phyloP scores from a whole-genome alignment of 2,797 vertebrate species.

The Acanthurus tractus region DNA sequence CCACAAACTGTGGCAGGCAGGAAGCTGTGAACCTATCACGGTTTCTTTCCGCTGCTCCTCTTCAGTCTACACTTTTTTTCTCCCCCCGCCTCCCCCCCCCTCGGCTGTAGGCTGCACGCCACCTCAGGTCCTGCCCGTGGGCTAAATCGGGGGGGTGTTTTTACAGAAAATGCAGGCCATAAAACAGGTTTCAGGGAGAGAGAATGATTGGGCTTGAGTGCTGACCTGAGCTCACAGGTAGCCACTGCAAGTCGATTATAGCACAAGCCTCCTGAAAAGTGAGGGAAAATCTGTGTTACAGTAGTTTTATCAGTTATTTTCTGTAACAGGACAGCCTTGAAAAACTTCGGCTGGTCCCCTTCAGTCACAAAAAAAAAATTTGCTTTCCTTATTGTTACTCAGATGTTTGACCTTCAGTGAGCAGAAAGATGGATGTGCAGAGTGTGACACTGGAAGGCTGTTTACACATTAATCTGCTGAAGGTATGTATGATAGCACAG shows the following conservation, averaged over 20 bases:
- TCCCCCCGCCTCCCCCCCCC: no score
- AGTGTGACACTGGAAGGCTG: slow-evolving; percentile 3
- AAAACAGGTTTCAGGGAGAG: slow-evolving; percentile 1
- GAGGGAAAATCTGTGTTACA: slow-evolving; percentile 22
- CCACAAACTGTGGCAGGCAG: slow-evolving; percentile 68
- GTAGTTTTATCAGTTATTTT: slow-evolving; percentile 2
- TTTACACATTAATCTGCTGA: slow-evolving; percentile 11
- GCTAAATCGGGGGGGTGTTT: slow-evolving; percentile 47
- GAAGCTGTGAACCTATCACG: slow-evolving; percentile 62
- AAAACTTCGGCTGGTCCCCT: neutral
- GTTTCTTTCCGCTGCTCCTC: slow-evolving; percentile 40
- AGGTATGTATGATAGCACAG: neutral
- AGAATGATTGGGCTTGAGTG: neutral
- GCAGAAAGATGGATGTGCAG: slow-evolving; percentile 4
- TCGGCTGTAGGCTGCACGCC: neutral
- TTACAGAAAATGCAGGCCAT: slow-evolving; percentile 25
- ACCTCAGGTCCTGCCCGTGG: slow-evolving; percentile 27
- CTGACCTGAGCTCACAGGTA: slow-evolving; percentile 13
- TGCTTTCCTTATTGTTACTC: neutral
- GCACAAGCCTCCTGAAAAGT: neutral
- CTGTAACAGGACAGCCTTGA: neutral
- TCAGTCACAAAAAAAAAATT: neutral
- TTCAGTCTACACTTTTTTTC: slow-evolving; percentile 23
- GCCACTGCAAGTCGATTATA: neutral
- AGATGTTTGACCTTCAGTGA: slow-evolving; percentile 16